Conservation (phyloP, 1,140 invertebrate species). For the Drosophila ironensis region DNA sequence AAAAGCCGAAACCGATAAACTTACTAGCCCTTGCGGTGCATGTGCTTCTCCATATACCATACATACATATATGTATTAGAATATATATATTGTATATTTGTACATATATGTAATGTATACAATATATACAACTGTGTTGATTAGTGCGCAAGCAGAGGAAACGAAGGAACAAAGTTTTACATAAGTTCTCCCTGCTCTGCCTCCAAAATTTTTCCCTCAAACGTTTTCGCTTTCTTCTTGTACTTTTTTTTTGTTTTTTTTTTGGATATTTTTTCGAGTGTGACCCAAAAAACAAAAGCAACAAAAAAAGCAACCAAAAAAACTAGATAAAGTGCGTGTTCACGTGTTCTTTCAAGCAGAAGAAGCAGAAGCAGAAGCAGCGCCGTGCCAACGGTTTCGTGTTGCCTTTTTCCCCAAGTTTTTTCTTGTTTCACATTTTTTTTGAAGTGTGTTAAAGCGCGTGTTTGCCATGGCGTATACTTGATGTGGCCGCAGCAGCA, state of each 20-base stretch:
- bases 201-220: too few relatives aligned
- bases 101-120: constrained; percentile 17
- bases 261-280: constrained; percentile 22
- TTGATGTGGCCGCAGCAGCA: constrained; percentile 45
- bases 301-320: neutral
- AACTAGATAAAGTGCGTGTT: neutral
- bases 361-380: neutral
- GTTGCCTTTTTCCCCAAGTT: too few relatives aligned
- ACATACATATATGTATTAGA: neutral
- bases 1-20: neutral
- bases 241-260: constrained; percentile 38
- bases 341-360: neutral
- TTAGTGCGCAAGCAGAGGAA: constrained; percentile 27
- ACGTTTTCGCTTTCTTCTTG: constrained; percentile 24
- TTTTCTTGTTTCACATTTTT: constrained; percentile 8
- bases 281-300: constrained; percentile 22
- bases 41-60: neutral
- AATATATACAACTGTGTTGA: constrained; percentile 9
- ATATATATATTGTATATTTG: constrained; percentile 1
- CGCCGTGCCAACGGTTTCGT: too few relatives aligned
- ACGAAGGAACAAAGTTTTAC: constrained; percentile 53
- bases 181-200: constrained; percentile 57
- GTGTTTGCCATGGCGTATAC: constrained; percentile 62
- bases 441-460: constrained; percentile 40
- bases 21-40: constrained; percentile 7